Evolutionary conservation across 2,113 vertebrate genomes (phyloP).

Genomic region (Vicugna pacos): DNA sequence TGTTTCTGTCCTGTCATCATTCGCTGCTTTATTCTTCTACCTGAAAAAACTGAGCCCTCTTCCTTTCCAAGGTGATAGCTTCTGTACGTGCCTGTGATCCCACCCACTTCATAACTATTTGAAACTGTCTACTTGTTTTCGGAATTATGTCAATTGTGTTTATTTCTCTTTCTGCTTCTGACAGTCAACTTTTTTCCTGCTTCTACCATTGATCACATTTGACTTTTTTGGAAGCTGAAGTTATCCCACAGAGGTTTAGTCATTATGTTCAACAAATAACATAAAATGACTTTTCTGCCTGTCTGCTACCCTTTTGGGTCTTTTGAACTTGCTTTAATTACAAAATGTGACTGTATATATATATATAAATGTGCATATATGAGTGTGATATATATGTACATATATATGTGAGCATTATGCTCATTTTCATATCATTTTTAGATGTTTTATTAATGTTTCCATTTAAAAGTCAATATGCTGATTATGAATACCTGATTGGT

Average conservation of each 20-base stretch:
- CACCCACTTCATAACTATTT: background rate
- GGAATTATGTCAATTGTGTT: background rate
- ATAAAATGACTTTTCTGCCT: background rate
- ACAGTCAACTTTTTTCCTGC: background rate
- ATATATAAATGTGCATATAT: background rate
- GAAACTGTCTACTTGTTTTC: background rate
- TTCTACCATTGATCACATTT: background rate
- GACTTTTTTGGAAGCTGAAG: slow-evolving; percentile 15
- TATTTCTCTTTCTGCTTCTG: slow-evolving; percentile 40
- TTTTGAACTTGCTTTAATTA: slow-evolving; percentile 25
- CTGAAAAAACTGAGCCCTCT: background rate
- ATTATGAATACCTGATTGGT: slow-evolving; percentile 4
- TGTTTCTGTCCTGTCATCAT: too few species aligned
- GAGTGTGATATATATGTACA: background rate
- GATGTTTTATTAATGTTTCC: slow-evolving; percentile 22
- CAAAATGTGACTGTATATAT: background rate
- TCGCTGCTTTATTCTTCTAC: background rate
- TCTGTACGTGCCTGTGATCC: background rate
- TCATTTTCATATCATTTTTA: background rate
- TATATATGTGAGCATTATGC: background rate
- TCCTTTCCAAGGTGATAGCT: background rate
- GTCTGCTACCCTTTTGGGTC: background rate
- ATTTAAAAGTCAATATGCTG: slow-evolving; percentile 32
- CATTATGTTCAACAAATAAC: slow-evolving; percentile 21
- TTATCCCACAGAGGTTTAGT: slow-evolving; percentile 9